Evolutionary conservation across 2,888 invertebrate species (phyloP).

Genomic region (Cephus pygmeus): DNA sequence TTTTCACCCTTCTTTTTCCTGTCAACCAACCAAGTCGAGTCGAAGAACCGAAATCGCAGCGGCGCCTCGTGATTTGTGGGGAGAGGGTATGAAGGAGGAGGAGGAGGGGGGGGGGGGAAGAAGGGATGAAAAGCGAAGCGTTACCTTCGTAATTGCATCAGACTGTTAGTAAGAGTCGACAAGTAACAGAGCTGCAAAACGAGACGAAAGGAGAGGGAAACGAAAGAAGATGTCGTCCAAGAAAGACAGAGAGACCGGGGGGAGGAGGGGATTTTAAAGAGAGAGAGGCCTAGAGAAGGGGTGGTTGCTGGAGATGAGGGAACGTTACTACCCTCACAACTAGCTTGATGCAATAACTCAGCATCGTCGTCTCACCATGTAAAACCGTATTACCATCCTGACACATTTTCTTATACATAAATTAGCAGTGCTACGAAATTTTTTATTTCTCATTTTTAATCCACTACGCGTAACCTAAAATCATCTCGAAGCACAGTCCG

Average conservation of each 20-base stretch:
- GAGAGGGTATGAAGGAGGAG: not conserved
- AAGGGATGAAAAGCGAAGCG: not conserved
- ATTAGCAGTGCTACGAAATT: not conserved
- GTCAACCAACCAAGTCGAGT: not conserved
- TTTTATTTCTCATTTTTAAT: not conserved
- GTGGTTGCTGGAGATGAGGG: not conserved
- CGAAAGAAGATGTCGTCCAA: not conserved
- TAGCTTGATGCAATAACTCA: not conserved
- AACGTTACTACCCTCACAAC: not conserved
- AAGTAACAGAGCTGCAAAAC: not conserved
- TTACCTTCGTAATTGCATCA: not conserved
- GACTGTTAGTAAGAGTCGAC: not conserved
- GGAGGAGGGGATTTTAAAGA: no score
- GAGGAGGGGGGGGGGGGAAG: no score
- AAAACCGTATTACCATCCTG: not conserved
- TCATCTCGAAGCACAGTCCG: not conserved
- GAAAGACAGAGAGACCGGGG: not conserved
- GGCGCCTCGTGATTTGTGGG: not conserved
- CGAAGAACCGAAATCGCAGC: not conserved
- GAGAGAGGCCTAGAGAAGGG: accelerated
- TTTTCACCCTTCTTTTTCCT: not conserved
- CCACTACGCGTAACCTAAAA: not conserved
- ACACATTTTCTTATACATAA: not conserved
- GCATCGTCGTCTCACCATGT: not conserved
- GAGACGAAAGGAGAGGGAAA: not conserved